Evolutionary conservation across 1,140 invertebrate species (phyloP).

Genomic region (Copidosoma floridanum): DNA sequence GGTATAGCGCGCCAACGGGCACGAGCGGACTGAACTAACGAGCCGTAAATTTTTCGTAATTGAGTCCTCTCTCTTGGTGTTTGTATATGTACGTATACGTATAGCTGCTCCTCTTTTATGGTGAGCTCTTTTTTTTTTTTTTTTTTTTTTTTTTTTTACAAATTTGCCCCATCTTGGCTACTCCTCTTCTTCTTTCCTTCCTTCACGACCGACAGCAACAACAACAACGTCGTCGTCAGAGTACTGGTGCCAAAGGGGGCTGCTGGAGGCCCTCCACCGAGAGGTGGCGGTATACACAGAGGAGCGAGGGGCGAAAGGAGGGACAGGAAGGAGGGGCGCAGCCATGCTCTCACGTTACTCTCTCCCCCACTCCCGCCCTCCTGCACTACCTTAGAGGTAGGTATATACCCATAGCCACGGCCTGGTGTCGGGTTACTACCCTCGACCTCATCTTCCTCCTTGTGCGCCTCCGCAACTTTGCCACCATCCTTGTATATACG

Average conservation of each 20-base stretch:
- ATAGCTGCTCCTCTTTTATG: neutral
- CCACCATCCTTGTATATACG: constrained; percentile 11
- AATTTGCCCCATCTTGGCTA: constrained; percentile 10
- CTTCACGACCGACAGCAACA: constrained; percentile 15
- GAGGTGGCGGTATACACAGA: too few relatives aligned
- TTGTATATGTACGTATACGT: too few relatives aligned
- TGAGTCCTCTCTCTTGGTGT: constrained; percentile 22
- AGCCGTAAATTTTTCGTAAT: constrained; percentile 29
- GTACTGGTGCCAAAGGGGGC: constrained; percentile 47
- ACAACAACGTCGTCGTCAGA: constrained; percentile 35
- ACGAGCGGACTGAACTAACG: too few relatives aligned
- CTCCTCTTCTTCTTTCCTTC: neutral
- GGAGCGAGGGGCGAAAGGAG: constrained; percentile 48
- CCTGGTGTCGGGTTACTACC: constrained; percentile 27
- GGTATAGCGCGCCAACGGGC: too few relatives aligned
- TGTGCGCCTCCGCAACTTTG: constrained; percentile 2
- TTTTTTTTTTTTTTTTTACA: constrained; percentile 14
- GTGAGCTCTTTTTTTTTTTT: neutral
- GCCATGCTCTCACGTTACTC: constrained; percentile 33
- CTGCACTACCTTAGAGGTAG: too few relatives aligned
- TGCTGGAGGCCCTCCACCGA: constrained; percentile 39
- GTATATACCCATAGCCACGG: too few relatives aligned
- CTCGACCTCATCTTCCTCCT: constrained; percentile 30
- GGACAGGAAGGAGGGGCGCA: constrained; percentile 9
- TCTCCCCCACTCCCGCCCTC: too few relatives aligned